Percentiles rank a stretch among this genome's conserved stretches.
These are phyloP conservation scores for Nebria ingens DNA, from an alignment of 1,140 invertebrate species.

Conservation along the genomic window DNA sequence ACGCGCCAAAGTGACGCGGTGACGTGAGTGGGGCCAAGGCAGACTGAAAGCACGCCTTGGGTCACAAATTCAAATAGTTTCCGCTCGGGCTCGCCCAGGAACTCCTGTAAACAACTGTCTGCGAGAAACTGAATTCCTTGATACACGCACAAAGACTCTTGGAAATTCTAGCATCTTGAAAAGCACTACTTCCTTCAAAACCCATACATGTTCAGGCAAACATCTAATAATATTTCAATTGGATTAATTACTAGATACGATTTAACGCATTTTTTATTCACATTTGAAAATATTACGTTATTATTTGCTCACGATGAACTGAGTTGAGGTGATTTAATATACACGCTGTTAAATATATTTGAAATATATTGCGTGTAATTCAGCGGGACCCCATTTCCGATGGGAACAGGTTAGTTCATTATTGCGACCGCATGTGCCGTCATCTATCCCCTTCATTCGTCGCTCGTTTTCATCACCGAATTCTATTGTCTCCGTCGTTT, in stretches of 20 bases:
- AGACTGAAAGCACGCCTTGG: background rate
- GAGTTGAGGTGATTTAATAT: too few relatives aligned
- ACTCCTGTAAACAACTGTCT: background rate
- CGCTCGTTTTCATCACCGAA: background rate
- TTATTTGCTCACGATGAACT: too few relatives aligned
- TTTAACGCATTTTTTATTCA: too few relatives aligned
- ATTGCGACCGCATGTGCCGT: background rate
- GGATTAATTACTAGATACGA: too few relatives aligned
- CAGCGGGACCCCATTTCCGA: too few relatives aligned
- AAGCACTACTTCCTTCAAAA: too few relatives aligned
- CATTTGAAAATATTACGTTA: too few relatives aligned
- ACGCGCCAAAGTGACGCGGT: background rate
- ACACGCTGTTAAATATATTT: too few relatives aligned
- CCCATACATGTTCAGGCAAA: too few relatives aligned
- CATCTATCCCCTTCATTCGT: conserved; percentile 1
- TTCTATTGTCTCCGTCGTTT: background rate
- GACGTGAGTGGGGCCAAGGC: background rate
- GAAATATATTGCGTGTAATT: too few relatives aligned
- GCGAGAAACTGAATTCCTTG: background rate
- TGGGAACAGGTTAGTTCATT: background rate
- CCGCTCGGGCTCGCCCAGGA: background rate
- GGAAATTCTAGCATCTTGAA: background rate
- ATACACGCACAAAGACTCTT: background rate
- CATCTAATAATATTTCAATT: too few relatives aligned
- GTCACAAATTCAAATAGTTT: conserved; percentile 16